These are phyloP conservation scores for Cerastoderma edule DNA, from an alignment of 2,888 invertebrate genomes.

Conservation along the genomic window DNA sequence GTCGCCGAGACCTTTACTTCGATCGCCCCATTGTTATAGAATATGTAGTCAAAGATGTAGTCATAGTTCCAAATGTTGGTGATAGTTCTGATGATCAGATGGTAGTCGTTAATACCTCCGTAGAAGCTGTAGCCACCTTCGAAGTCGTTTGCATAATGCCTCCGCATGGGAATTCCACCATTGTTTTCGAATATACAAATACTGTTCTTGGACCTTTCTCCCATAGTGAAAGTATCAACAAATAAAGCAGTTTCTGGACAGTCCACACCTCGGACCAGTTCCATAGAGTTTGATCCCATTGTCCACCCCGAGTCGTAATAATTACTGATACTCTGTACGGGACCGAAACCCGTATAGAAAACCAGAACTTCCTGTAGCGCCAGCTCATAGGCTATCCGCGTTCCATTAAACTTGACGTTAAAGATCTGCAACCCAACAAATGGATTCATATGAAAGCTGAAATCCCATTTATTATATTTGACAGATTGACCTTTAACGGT, in stretches of 20 bases:
- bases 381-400: slow-evolving; percentile 75
- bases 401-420: slow-evolving; percentile 70
- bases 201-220: slow-evolving; percentile 56
- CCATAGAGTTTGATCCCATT: slow-evolving; percentile 67
- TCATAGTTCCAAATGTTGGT: slow-evolving; percentile 75
- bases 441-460: slow-evolving; percentile 69
- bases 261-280: slow-evolving; percentile 76
- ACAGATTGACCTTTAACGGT: slow-evolving; percentile 71
- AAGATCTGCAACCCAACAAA: slow-evolving; percentile 70
- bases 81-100: slow-evolving; percentile 71
- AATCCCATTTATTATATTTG: slow-evolving; percentile 75
- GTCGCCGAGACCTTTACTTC: slow-evolving; percentile 71
- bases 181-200: slow-evolving; percentile 78
- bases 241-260: slow-evolving; percentile 76
- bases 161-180: slow-evolving; percentile 68
- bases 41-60: slow-evolving; percentile 76
- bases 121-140: slow-evolving; percentile 60
- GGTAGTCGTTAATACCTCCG: slow-evolving; percentile 67
- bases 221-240: slow-evolving; percentile 65
- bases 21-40: slow-evolving; percentile 74
- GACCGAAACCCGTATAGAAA: slow-evolving; percentile 72
- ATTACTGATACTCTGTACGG: slow-evolving; percentile 58
- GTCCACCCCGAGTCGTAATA: slow-evolving; percentile 70
- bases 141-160: slow-evolving; percentile 67
- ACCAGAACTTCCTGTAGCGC: slow-evolving; percentile 73